Evolutionary conservation across 2,797 vertebrate species (phyloP), one percentile per base, ranked within the genome.

Genomic region (Cyprinella venusta): DNA sequence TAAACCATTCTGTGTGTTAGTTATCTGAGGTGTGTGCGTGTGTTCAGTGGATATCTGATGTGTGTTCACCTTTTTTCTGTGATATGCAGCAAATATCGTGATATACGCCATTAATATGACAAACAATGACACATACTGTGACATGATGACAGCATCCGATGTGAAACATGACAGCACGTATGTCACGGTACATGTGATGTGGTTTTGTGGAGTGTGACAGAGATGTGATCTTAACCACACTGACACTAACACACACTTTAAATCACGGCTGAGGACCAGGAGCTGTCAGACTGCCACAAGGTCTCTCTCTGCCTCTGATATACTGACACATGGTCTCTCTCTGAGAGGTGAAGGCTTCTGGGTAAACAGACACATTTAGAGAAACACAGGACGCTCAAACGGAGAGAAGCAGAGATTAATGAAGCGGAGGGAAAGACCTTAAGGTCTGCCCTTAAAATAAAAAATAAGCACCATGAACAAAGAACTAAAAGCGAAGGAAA

Each of bases 331-430:
- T 0, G 2, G 6, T 59, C 64, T 68, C 15, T 36, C 50, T 70
- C 30, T 26, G 26, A 81, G 24, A 64, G 68, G 12, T 63, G 69
- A 81, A 72, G 69, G 69, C 42, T 74, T 45, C 80, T 19, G 54
- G 59, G 30, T 72, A 72, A 50, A 74, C 6, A 87, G 86, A 89
- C 83, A 88, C 76, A 89, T 90, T 54, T 36, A 54, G 48, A 74
- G 18, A 48, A 70, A 89, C 72, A 79, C 52, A 80, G 76, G 90
- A 90, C 90, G 89, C 88, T 90, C 87, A 90, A 0, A 78, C 54
- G 63, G 21, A 69, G 63, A 78, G 75, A 72, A 54, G 67, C n/a
- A 8, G 56, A 76, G 54, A 50, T 67, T 30, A 40, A 38, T 52
- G 63, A 79, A 63, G 45, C 45, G 6, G 12, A 38, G 30, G 19